phyloP scores from a whole-genome alignment of 2,797 vertebrate species.

The Mallotus villosus region DNA sequence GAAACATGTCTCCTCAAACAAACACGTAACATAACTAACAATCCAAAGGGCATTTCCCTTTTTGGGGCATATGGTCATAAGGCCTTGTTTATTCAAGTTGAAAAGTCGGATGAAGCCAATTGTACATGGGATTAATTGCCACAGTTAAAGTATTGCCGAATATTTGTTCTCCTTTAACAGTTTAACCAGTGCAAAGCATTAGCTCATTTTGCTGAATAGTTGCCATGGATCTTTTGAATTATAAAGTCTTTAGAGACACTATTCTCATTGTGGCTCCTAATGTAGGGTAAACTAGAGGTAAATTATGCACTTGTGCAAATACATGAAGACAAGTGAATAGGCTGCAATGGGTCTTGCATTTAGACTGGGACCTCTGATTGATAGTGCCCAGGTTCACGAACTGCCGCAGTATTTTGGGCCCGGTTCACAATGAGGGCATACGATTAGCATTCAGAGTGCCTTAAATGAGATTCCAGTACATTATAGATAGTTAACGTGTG shows the following conservation, averaged over 20 bases:
- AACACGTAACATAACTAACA: not conserved
- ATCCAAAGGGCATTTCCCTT: not conserved
- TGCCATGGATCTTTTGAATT: conserved; percentile 56
- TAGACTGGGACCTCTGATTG: conserved; percentile 72
- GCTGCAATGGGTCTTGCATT: conserved; percentile 59
- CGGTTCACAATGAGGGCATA: conserved; percentile 46
- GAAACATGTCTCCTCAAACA: not conserved
- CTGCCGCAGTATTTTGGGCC: conserved; percentile 46
- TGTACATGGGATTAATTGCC: conserved; percentile 59
- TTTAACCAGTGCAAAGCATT: conserved; percentile 55
- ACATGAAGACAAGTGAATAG: conserved; percentile 72
- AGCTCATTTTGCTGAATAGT: conserved; percentile 62
- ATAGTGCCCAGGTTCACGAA: conserved; percentile 66
- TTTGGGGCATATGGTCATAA: conserved; percentile 29
- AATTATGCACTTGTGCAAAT: conserved; percentile 78
- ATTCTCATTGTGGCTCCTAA: conserved; percentile 67
- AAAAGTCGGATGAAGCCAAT: conserved; percentile 47
- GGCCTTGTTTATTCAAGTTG: conserved; percentile 24
- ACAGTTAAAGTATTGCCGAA: conserved; percentile 39
- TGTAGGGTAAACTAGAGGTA: conserved; percentile 73
- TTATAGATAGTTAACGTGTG: conserved; percentile 68
- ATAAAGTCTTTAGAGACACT: conserved; percentile 60
- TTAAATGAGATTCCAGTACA: conserved; percentile 68
- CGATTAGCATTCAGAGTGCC: conserved; percentile 66
- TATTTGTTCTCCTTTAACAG: conserved; percentile 53